Evolutionary conservation across 2,797 vertebrate species (phyloP), one percentile per base, ranked within the genome.

Genomic region (Molossus molossus): DNA sequence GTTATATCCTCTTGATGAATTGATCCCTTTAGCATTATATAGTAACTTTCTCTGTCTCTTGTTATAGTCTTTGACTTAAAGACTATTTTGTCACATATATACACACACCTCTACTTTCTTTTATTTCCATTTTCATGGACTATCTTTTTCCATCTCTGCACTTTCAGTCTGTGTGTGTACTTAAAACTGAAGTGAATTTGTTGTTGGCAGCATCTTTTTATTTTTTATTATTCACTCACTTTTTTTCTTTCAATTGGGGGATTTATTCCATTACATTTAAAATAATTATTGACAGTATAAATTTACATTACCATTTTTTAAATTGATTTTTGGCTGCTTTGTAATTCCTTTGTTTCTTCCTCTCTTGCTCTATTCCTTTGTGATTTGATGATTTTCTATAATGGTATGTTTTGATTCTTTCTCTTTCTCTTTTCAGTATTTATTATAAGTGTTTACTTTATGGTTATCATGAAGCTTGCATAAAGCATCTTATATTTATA

Each of bases 401-500:
- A 14, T 79, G 33, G 18, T 58, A 25, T 69, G 27, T 75, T 67
- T 69, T 90, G 37, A 80, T 58, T 69, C 10, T 89, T 69, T 89
- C 33, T 79, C 25, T 69, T 80, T 69, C 48, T 45, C 37, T 80
- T 69, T n/a, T 80, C 18, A 90, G 20, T 90, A 69, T 69, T 9
- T 69, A 69, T 80, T 79, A 21, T 45, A 58, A 67, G 50, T 90
- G 21, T 79, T 90, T 58, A 13, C 33, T 80, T 90, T 90, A 50
- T 79, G 50, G 25, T 90, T 45, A 53, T 76, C 48, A 20, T 76
- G 58, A 88, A 50, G 73, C 70, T 64, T 88, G 64, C 23, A 50
- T 75, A 88, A 88, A 64, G 11, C 45, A 64, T 88, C 15, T 88
- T 88, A 64, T 87, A 50, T 85, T 64, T 37, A 75, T 62, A 87